phyloP scores from a whole-genome alignment of 2,113 vertebrate genomes.

The Sorex fumeus region DNA sequence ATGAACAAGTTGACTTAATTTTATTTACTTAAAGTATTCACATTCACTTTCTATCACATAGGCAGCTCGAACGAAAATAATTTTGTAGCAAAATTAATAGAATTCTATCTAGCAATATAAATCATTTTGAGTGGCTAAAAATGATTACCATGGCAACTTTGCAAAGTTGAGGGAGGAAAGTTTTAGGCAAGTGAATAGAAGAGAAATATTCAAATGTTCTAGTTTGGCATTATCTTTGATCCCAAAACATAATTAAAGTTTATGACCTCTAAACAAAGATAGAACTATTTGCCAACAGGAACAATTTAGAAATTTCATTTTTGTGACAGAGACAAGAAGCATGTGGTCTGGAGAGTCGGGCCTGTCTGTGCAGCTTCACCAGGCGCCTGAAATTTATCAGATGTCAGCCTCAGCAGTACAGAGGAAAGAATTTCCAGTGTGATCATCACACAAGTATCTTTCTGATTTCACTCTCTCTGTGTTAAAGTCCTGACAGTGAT shows the following conservation, averaged over 20 bases:
- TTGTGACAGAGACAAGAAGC: slow-evolving; percentile 51
- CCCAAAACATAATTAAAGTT: slow-evolving; percentile 12
- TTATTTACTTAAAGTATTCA: slow-evolving; percentile 46
- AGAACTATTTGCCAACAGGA: slow-evolving; percentile 45
- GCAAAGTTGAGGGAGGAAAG: background rate
- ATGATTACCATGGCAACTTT: background rate
- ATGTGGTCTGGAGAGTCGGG: background rate
- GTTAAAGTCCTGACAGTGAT: slow-evolving; percentile 39
- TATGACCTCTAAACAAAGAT: slow-evolving; percentile 44
- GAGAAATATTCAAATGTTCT: slow-evolving; percentile 25
- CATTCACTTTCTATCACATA: background rate
- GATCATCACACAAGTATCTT: slow-evolving; percentile 55
- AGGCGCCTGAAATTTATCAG: slow-evolving; percentile 56
- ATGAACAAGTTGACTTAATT: slow-evolving; percentile 42
- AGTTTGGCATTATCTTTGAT: background rate
- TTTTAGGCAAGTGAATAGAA: slow-evolving; percentile 51
- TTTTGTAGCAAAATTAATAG: background rate
- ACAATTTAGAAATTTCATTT: slow-evolving; percentile 33
- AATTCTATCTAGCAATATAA: background rate
- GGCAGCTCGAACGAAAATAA: slow-evolving; percentile 21
- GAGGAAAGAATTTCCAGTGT: slow-evolving; percentile 15
- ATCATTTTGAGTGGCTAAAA: slow-evolving; percentile 20
- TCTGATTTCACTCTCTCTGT: slow-evolving; percentile 54
- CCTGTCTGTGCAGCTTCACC: slow-evolving; percentile 12
- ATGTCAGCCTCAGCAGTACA: slow-evolving; percentile 34